Evolutionary conservation across 2,113 vertebrate species (phyloP).

Genomic region (Pseudorasbora parva): DNA sequence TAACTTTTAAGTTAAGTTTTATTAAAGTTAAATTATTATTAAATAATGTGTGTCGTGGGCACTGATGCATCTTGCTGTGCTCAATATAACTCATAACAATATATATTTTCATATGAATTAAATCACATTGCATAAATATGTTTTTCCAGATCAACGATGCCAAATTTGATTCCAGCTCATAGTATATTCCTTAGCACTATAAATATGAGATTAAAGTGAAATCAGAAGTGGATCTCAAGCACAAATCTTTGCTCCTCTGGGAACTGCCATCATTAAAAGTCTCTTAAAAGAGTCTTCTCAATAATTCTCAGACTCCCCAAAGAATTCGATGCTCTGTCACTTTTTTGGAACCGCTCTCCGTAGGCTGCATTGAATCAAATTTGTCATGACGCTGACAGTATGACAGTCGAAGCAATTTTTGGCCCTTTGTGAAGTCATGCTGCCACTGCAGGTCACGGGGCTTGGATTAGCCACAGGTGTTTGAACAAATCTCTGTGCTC

Average conservation of each 20-base stretch:
- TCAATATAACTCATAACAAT: background rate
- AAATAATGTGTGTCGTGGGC: too few species aligned
- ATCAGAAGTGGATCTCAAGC: background rate
- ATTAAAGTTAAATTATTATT: background rate
- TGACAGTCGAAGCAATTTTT: background rate
- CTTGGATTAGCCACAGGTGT: constrained; percentile 8
- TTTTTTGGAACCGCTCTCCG: background rate
- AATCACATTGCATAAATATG: background rate
- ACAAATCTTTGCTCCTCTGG: background rate
- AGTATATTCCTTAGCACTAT: background rate
- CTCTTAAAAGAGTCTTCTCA: constrained; percentile 11
- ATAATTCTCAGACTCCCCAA: background rate
- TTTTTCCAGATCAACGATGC: background rate
- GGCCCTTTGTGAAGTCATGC: background rate
- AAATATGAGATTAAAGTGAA: constrained; percentile 27
- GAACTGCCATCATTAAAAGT: background rate
- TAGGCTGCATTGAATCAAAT: background rate
- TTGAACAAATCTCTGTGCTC: background rate
- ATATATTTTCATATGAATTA: background rate
- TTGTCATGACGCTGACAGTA: background rate
- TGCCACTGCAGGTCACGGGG: background rate
- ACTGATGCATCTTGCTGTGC: too few species aligned
- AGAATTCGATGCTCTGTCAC: background rate
- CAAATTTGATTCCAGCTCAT: background rate
- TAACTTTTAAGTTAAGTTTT: background rate